Evolutionary conservation across 2,888 invertebrate species (phyloP).

Genomic region (Bembecia ichneumoniformis): DNA sequence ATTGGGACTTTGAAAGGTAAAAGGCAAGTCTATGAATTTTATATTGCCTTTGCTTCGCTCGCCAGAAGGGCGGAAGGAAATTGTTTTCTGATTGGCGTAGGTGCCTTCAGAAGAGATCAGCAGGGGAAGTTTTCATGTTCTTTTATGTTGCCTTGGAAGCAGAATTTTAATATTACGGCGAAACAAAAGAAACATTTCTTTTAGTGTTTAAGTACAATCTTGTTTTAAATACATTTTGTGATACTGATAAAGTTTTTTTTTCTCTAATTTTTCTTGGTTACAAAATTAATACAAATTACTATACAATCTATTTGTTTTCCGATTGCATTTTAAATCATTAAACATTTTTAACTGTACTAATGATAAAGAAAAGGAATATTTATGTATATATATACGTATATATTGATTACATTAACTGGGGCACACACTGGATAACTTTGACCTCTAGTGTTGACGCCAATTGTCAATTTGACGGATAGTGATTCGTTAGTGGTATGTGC

Average conservation of each 20-base stretch:
- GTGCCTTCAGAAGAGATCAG: constrained; percentile 9
- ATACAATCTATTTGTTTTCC: too few relatives aligned
- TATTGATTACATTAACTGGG: background rate
- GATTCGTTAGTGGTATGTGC: too few relatives aligned
- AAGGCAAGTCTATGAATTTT: background rate
- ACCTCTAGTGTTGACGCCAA: too few relatives aligned
- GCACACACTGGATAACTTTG: background rate
- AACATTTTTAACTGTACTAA: too few relatives aligned
- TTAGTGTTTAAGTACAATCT: background rate
- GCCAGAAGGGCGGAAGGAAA: constrained; percentile 15
- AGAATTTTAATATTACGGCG: background rate
- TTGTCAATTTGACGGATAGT: too few relatives aligned
- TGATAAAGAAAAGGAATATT: too few relatives aligned
- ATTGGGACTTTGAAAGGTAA: too few relatives aligned
- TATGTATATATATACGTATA: too few relatives aligned
- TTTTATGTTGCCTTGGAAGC: background rate
- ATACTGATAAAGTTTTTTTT: too few relatives aligned
- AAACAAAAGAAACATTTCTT: background rate
- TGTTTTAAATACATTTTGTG: background rate
- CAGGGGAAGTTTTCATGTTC: constrained; percentile 2
- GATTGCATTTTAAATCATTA: too few relatives aligned
- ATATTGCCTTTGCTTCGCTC: constrained; percentile 1
- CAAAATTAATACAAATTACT: too few relatives aligned
- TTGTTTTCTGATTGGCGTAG: constrained; percentile 29
- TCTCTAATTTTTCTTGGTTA: too few relatives aligned